phyloP scores from a whole-genome alignment of 2,888 invertebrate genomes.

The Noctuana brunneofusca region DNA sequence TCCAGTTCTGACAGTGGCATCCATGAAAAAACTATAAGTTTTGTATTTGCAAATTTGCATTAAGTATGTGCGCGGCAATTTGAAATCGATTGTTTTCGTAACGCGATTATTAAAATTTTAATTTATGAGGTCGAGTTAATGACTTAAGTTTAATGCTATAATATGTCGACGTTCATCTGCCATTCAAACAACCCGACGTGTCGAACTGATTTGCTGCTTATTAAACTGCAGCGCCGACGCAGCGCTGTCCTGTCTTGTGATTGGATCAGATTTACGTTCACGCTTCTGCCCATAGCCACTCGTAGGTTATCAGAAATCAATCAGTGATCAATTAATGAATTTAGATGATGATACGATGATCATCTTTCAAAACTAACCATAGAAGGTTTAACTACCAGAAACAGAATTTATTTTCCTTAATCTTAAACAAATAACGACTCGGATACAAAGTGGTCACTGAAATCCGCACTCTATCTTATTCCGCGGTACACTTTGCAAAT shows the following conservation, averaged over 20 bases:
- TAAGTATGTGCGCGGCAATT: too few relatives aligned
- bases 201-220: slow-evolving; percentile 16
- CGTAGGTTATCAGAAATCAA: background rate
- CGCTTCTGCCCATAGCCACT: background rate
- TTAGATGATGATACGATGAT: background rate
- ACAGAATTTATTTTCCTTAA: too few relatives aligned
- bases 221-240: slow-evolving; percentile 6
- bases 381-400: too few relatives aligned
- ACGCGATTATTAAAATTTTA: too few relatives aligned
- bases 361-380: background rate
- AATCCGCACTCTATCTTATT: too few relatives aligned
- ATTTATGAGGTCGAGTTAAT: background rate
- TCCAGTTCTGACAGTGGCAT: too few relatives aligned
- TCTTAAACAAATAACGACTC: too few relatives aligned
- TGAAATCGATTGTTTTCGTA: too few relatives aligned
- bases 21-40: too few relatives aligned
- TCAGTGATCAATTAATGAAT: background rate
- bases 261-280: slow-evolving; percentile 3
- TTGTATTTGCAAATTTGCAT: too few relatives aligned
- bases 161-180: background rate
- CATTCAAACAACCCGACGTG: background rate
- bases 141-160: background rate
- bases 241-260: background rate
- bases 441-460: too few relatives aligned
- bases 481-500: too few relatives aligned